A percentile compares a stretch with the other conserved stretches of the same genome.
Evolutionary conservation across 30 jellyfish, hydroid and myxozoan species (phyloP).

Genomic region (Sanderia malayensis): DNA sequence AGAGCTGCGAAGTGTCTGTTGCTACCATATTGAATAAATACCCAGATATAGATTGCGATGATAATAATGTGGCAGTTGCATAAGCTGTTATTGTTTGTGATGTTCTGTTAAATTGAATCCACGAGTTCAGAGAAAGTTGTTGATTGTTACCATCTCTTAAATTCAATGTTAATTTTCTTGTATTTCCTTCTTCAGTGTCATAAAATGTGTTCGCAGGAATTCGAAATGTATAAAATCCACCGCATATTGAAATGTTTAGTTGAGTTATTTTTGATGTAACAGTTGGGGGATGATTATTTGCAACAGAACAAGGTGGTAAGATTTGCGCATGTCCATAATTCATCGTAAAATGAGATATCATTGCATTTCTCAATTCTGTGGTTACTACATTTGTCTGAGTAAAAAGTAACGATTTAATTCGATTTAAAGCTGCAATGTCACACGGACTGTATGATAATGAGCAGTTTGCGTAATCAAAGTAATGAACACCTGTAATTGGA

Average conservation of each 20-base stretch:
- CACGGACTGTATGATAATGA: constrained; percentile 83
- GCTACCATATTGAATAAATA: constrained; percentile 58
- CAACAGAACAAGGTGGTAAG: constrained; percentile 46
- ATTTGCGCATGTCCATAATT: constrained; percentile 38
- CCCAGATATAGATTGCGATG: constrained; percentile 24
- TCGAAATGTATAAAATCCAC: constrained; percentile 30
- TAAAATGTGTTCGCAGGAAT: constrained; percentile 77
- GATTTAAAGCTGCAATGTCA: constrained; percentile 51
- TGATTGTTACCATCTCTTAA: constrained; percentile 14
- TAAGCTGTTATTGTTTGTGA: constrained; percentile 59
- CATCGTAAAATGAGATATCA: constrained; percentile 31
- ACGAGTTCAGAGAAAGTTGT: constrained; percentile 29
- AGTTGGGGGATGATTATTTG: constrained; percentile 53
- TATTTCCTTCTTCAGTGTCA: constrained; percentile 86
- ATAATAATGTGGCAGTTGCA: constrained; percentile 39
- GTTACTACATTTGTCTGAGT: constrained; percentile 25
- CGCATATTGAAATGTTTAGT: constrained; percentile 39
- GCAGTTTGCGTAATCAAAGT: constrained; percentile 65
- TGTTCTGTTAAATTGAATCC: constrained; percentile 51
- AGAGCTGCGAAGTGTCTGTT: constrained; percentile 59
- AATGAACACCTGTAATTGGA: constrained; percentile 13
- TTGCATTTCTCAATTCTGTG: constrained; percentile 24
- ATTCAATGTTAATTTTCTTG: constrained; percentile 52
- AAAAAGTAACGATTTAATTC: constrained; percentile 19
- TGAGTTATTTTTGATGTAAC: constrained; percentile 14